Base-by-base conservation (phyloP, 2,797 vertebrate species). In the Cichlasoma orientale region DNA sequence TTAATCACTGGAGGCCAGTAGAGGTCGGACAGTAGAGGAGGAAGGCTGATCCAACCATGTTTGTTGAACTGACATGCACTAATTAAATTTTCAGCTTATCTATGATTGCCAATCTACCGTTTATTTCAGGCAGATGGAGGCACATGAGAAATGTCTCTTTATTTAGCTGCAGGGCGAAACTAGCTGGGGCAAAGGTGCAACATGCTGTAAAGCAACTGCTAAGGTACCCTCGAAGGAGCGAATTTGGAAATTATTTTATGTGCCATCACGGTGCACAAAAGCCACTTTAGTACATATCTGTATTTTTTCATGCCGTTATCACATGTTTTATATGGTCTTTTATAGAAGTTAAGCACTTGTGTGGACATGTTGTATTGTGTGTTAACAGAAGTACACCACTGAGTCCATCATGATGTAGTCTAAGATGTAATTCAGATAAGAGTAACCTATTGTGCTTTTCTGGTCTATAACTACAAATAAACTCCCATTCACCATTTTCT, bases 11-110 rank as follows among this genome's bases (percentile, higher is more conserved):
- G 7, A 2, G 31, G 14, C 3, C 2, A 1, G 13, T 19, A 2
- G 5, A 33, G 58, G 23, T 68, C 10, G 33, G 33, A 36, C 33
- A 36, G 33, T 10, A 33, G 31, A 33, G 31, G 2, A 36, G 33
- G 9, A 36, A 36, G 8, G 8, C 25, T 52, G 10, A 69, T 71
- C 57, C 4, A 41, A 50, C 8, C 14, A 8, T 12, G 2, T 33
- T 13, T 63, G 21, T 33, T 58, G n/a, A 18, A 72, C 27, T 66
- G 41, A 56, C 27, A 50, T 11, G n/a, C 7, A 2, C 29, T 58
- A 9, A 80, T 80, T 38, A 9, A 23, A 80, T 73, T 36, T 70
- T 54, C 52, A 66, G 13, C 11, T 78, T 8, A 75, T 66, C 58
- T 33, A 0, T 55, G 13, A 36, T 50, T 23, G 7, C 71, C 53